phyloP scores from a whole-genome alignment of 2,113 vertebrate genomes.

The Rissa tridactyla region DNA sequence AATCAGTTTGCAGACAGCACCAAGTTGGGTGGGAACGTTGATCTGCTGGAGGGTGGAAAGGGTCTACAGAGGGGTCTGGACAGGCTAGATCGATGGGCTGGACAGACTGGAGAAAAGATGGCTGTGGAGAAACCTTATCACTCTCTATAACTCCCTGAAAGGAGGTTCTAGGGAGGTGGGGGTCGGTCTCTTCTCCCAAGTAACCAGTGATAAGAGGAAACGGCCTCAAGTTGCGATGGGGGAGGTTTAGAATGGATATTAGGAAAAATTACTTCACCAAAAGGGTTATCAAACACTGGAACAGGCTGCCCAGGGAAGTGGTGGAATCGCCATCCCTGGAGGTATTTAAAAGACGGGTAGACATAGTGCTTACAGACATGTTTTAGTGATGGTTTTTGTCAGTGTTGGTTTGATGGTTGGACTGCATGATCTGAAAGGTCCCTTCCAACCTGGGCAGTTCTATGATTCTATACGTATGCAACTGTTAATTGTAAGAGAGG shows the following conservation, averaged over 20 bases:
- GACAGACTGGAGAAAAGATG: not conserved
- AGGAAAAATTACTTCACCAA: not conserved
- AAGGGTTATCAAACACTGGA: not conserved
- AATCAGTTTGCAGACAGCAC: not conserved
- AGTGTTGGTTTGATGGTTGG: not conserved
- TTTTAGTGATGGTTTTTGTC: not conserved
- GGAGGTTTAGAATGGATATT: not conserved
- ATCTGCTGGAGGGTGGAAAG: not conserved
- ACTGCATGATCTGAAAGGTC: not conserved
- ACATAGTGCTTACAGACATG: not conserved
- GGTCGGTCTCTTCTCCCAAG: not conserved
- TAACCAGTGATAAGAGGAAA: not conserved
- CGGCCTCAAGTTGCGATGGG: not conserved
- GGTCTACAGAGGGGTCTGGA: not conserved
- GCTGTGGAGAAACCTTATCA: not conserved
- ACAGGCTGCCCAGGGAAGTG: not conserved
- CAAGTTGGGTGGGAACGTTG: not conserved
- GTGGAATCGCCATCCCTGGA: too few relatives aligned
- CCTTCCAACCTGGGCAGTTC: not conserved
- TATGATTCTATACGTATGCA: fast-evolving
- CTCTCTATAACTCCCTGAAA: not conserved
- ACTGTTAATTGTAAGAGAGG: not conserved
- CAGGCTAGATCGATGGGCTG: not conserved
- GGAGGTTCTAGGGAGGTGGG: not conserved
- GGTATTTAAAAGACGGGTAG: too few relatives aligned